Base-by-base conservation (phyloP, 2,113 vertebrate genomes). In the Pelodiscus sinensis region DNA sequence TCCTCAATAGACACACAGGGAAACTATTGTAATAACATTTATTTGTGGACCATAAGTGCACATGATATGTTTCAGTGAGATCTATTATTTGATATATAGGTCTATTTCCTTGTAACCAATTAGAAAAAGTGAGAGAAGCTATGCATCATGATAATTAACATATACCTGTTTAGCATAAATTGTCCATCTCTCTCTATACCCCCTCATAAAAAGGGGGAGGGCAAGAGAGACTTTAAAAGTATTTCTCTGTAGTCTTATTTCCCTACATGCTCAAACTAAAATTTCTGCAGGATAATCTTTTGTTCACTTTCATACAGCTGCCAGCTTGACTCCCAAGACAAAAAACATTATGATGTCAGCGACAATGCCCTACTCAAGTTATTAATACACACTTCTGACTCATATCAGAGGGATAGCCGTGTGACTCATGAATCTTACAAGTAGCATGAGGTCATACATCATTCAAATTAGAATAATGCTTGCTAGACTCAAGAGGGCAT, bases 221-320 rank as follows among this genome's bases (percentile, higher is more conserved):
- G 65, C 31, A 35, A n/a, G 29, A 68, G 31, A 71, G 16, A 71
- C 9, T 71, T 71, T 8, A 21, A 11, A 35, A 35, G 31, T 71
- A 71, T 35, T 71, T 5, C 44, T 44, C 44, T 44, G 44, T 44
- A 44, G 44, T 44, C 44, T 44, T 44, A 44, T 44, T 44, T 82
- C 62, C 54, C 60, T 81, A 18, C 68, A 54, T 29, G 58, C 50
- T 93, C 50, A 56, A 51, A 81, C 60, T 58, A 82, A 29, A 68
- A 15, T 73, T 57, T 85, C 31, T 38, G 18, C 4, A 35, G 8
- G 21, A 71, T 52, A 84, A 57, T 51, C 60, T 19, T 68, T 55
- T 82, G 44, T 58, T 85, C 27, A 65, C 95, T 95, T 65, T 88
- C 78, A 92, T 79, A 62, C 51, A 89, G 29, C 14, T 88, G 51